These are phyloP conservation scores for Elanus axillaris DNA, from an alignment of 2,113 vertebrate species.

Conservation along the genomic window DNA sequence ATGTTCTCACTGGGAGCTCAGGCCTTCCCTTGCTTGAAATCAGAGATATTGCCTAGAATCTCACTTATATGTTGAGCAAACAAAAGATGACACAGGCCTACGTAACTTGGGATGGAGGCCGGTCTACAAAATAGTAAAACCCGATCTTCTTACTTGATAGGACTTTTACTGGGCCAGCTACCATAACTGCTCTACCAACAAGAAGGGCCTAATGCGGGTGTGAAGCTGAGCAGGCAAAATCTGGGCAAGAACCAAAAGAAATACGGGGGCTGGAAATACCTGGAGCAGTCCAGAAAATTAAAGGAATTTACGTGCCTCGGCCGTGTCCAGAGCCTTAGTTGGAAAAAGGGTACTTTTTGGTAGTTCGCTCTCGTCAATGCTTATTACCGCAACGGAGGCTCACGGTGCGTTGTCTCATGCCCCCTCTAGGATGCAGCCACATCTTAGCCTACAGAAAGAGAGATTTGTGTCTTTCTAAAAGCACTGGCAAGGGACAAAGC, in stretches of 20 bases:
- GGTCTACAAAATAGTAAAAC: background rate
- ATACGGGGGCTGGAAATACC: background rate
- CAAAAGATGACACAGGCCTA: background rate
- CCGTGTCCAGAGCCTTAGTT: background rate
- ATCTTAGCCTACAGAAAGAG: background rate
- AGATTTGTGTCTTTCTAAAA: background rate
- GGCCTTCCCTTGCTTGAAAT: background rate
- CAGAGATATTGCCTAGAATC: background rate
- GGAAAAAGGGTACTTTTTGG: background rate
- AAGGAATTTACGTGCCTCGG: background rate
- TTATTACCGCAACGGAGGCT: background rate
- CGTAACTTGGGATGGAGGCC: accelerated
- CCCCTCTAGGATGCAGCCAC: background rate
- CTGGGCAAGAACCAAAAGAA: background rate
- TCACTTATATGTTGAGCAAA: background rate
- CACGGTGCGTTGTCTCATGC: accelerated
- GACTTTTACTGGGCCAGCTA: background rate
- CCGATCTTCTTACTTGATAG: background rate
- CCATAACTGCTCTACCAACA: background rate
- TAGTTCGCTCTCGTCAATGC: background rate
- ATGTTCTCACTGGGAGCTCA: background rate
- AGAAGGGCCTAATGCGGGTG: background rate
- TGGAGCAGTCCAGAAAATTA: background rate
- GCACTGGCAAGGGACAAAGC: background rate
- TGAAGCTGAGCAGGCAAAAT: background rate